Evolutionary conservation across 2,113 vertebrate genomes (phyloP).

Genomic region (Nerophis ophidion): DNA sequence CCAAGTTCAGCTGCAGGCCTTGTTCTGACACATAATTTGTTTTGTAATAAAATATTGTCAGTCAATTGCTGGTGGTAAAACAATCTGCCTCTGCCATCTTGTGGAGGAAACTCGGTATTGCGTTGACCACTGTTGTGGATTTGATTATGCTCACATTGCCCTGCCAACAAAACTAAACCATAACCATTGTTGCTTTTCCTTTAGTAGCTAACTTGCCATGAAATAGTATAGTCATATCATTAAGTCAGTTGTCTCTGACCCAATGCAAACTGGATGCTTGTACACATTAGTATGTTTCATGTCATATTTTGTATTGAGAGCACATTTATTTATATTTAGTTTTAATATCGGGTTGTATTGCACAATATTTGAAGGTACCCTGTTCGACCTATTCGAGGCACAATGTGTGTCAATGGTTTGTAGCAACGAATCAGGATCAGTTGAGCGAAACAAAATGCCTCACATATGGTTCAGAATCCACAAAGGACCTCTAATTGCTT

Average conservation of each 20-base stretch:
- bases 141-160: neutral
- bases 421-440: neutral
- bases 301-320: too few species aligned
- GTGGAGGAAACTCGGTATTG: constrained; percentile 26
- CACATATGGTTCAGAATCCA: constrained; percentile 43
- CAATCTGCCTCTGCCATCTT: constrained; percentile 18
- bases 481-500: constrained; percentile 36
- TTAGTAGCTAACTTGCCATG: too few species aligned
- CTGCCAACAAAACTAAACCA: neutral
- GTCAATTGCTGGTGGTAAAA: neutral
- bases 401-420: neutral
- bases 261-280: neutral
- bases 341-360: too few species aligned
- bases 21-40: neutral
- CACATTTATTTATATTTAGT: too few species aligned
- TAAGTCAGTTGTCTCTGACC: neutral
- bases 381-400: neutral
- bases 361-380: neutral
- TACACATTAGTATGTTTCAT: neutral
- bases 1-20: neutral
- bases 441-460: constrained; percentile 9
- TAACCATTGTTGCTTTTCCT: neutral
- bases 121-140: neutral
- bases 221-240: too few species aligned
- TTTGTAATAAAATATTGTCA: neutral